Evolutionary conservation across 1,140 invertebrate genomes (phyloP), one percentile per base, ranked within the genome.

Genomic region (Drosophila grimshawi): DNA sequence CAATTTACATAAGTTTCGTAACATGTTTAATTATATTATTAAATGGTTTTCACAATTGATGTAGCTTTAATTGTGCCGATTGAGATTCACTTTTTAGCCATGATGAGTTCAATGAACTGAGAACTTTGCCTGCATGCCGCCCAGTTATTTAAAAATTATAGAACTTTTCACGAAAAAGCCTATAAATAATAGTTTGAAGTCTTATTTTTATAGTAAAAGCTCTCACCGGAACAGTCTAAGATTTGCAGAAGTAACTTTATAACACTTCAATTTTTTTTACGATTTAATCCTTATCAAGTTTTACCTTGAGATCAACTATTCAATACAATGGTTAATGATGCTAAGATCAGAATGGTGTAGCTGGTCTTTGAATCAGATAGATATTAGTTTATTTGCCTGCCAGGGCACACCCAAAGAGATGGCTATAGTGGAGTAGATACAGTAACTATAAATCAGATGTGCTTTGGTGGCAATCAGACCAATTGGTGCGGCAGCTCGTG

Each of bases 1-100:
- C 27, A 70, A 52, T 69, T 63, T 46, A 53, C 60, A 67, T n/a
- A 55, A 67, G 78, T 29, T 4, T 7, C 43, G n/a, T 35, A 6
- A 32, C 37, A 32, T 30, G n/a, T 30, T 29, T 29, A 62, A 62
- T 49, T 49, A 45, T 49, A 5, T 49, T 62, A 48, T 48, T 49
- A 5, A 61, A 53, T 32, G 27, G 0, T 11, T 53, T 53, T 33
- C 45, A 27, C 32, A 37, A 29, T 30, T 29, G 37, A 29, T 30
- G 33, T 10, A 5, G 19, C 19, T 53, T 52, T 52, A 63, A 63
- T 35, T 41, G 30, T 11, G 10, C n/a, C 8, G 5, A 2, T 4
- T 27, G 11, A 1, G 5, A 5, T 46, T 19, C 11, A 19, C 11
- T 46, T 45, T 4, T 5, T 45, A 5, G 2, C 11, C 3, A 45